Base-by-base conservation (phyloP, 2,113 vertebrate genomes). In the Sardina pilchardus region DNA sequence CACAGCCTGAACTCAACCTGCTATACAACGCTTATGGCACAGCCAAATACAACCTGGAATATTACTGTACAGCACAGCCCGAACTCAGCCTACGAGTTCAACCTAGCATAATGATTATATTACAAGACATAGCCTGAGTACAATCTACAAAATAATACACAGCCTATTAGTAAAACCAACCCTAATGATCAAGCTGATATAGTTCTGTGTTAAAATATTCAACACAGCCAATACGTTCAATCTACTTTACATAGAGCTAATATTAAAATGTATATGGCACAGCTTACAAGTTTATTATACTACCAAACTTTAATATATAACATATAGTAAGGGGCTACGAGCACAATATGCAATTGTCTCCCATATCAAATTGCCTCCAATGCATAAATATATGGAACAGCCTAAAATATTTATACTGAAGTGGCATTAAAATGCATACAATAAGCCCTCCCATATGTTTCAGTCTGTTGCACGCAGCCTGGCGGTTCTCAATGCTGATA, bases 341-440 rank as follows among this genome's bases (percentile, higher is more conserved):
- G 30, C 12, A 75, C 3, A 75, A 5, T 10, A 30, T 75, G 36
- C 67, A 2, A 75, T 45, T 39, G 4, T 39, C 4, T 39, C 39
- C 39, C 1, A 39, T 39, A 19, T 56, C 4, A 14, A 56, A 19
- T 56, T 12, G 4, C 59, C 94, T 93, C 93, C 95, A 94, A 93
- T 92, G 94, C 94, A 95, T 94, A 94, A 96, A 94, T 92, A 94
- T 93, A 94, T n/a, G 59, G n/a, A 8, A 24, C 24, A 26, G 59
- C 59, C 24, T 63, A n/a, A 21, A 26, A 89, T 63, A 4, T 7
- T 93, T 94, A 21, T 63, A 63, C 93, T 94, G 93, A 93, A 95
- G 94, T 94, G 93, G 94, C 95, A 94, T 94, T 94, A 96, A 94
- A 95, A 95, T 91, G 91, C 92, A 95, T 93, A 94, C 93, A 63